These are phyloP conservation scores for Neoscelio sp. DNA, from an alignment of 2,888 invertebrate genomes.

Conservation along the genomic window DNA sequence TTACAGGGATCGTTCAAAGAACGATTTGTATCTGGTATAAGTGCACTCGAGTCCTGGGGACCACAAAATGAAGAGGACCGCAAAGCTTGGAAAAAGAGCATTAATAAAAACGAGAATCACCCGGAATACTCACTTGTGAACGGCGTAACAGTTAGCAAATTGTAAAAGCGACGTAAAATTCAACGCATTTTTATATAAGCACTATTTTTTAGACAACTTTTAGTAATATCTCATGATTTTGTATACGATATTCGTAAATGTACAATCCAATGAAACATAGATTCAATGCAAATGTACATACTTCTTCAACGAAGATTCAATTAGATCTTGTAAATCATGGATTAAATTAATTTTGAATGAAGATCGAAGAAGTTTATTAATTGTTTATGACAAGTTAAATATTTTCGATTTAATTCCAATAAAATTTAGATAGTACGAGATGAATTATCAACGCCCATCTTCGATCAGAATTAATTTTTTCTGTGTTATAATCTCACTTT, in stretches of 20 bases:
- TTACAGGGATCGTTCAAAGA: constrained; percentile 73
- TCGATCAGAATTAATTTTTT: background rate
- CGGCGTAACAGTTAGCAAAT: constrained; percentile 70
- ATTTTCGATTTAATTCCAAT: too few species aligned
- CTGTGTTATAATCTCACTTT: background rate
- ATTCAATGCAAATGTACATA: constrained; percentile 2
- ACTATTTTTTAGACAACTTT: background rate
- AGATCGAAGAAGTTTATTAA: background rate
- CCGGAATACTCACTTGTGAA: constrained; percentile 67
- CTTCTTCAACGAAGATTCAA: background rate
- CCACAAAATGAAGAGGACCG: constrained; percentile 77
- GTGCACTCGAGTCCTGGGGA: constrained; percentile 80
- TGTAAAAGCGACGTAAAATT: constrained; percentile 45
- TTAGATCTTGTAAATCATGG: too few species aligned
- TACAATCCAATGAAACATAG: too few species aligned
- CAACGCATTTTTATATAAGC: constrained; percentile 9
- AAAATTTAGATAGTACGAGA: too few species aligned
- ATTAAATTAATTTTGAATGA: background rate
- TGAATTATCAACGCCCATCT: too few species aligned
- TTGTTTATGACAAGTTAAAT: background rate
- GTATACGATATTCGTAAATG: constrained; percentile 13
- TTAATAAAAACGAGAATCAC: constrained; percentile 62
- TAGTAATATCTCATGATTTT: constrained; percentile 16
- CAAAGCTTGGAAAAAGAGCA: constrained; percentile 76
- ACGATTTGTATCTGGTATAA: constrained; percentile 76